Percentiles rank a stretch among this genome's conserved stretches.
Conservation (phyloP, 2,797 vertebrate genomes). For the Lophura swinhoii region DNA sequence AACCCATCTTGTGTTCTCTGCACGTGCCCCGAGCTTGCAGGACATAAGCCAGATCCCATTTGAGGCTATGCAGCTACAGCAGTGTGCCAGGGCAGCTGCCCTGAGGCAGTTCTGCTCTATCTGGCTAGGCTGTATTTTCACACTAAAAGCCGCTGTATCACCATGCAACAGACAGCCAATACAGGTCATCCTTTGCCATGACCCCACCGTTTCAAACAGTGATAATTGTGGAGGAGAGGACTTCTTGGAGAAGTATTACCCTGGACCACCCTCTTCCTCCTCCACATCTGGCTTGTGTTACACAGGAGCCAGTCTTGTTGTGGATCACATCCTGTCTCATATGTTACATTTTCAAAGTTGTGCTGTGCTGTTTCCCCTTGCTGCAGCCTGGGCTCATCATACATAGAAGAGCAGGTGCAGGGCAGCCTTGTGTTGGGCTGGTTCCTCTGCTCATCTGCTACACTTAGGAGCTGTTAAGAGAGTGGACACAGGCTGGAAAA, state of each 20-base stretch:
- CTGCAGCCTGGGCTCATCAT: not conserved
- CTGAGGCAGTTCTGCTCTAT: not conserved
- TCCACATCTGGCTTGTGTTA: fast-evolving
- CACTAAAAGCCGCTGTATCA: fast-evolving
- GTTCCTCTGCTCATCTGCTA: fast-evolving
- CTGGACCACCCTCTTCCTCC: not conserved
- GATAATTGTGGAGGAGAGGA: not conserved
- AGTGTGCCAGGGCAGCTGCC: not conserved
- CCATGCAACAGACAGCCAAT: not conserved
- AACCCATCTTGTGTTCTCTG: not conserved
- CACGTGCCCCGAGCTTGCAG: not conserved
- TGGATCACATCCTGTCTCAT: fast-evolving
- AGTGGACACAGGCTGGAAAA: not conserved
- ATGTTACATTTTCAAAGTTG: not conserved
- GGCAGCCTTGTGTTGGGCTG: not conserved
- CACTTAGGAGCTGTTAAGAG: not conserved
- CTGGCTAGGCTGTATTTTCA: not conserved
- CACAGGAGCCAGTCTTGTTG: not conserved
- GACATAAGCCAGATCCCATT: not conserved
- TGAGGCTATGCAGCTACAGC: not conserved
- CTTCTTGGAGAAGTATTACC: not conserved
- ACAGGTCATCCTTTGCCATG: not conserved
- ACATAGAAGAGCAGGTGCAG: not conserved
- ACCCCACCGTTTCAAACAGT: not conserved
- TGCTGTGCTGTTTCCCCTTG: not conserved